Evolutionary conservation across 2,888 invertebrate species (phyloP), one percentile per base, ranked within the genome.

Genomic region (Chalcosyrphus nemorum): DNA sequence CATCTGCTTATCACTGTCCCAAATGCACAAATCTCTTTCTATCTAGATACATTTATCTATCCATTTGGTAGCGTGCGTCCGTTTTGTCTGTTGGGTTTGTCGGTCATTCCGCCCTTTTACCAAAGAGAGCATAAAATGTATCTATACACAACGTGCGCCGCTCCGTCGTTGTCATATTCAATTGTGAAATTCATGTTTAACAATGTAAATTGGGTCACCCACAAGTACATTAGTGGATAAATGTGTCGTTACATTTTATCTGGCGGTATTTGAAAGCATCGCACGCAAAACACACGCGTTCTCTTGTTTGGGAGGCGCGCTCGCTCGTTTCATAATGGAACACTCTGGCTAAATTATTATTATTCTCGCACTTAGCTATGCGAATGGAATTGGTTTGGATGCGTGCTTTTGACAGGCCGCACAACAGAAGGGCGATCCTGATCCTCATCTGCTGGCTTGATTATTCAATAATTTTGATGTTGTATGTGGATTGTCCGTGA

Each of bases 151-250:
- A n/a, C n/a, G n/a, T n/a, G n/a, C 57, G 13, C 17, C 21, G 15
- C 3, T 9, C 9, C 29, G 24, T 9, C 15, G 65, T 56, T 21
- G 19, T 68, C 74, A 70, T 68, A 76, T 76, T 68, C 59, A 72
- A 59, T 80, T 72, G 50, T 72, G 19, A 43, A 59, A 66, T 35
- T 45, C 72, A 61, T 50, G 50, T 32, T 57, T 50, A 75, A 59
- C 66, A 47, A 75, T 66, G 66, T 63, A 63, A 75, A 81, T 63
- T 68, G 63, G 81, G 81, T 81, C 81, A 81, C 17, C 80, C 61
- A 17, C 61, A 68, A 47, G 38, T 59, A 66, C 77, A 57, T 71
- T 52, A 41, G 13, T 57, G 35, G 29, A 45, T 63, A 71, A 38
- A 43, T 80, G 74, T 66, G 63, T 47, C 65, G 41, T 72, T 76